Evolutionary conservation across 2,888 invertebrate species (phyloP).

Genomic region (Drosophila silvestris): DNA sequence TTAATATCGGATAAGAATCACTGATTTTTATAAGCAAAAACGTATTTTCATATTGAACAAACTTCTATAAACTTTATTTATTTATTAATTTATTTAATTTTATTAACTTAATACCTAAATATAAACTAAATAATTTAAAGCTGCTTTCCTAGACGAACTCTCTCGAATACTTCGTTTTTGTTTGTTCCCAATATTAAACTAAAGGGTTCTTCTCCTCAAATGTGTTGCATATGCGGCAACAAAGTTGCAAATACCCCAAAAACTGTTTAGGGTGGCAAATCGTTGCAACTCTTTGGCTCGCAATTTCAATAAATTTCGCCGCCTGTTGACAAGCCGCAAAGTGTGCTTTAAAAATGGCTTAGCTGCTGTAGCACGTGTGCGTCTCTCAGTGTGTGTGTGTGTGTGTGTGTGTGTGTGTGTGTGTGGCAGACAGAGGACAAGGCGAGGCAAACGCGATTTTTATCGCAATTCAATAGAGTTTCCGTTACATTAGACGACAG

Average conservation of each 20-base stretch:
- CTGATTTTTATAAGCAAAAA: background rate
- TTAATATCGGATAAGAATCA: background rate
- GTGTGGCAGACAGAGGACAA: conserved; percentile 44
- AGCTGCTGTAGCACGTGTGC: conserved; percentile 35
- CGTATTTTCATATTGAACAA: background rate
- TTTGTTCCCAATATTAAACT: background rate
- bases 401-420: conserved; percentile 22
- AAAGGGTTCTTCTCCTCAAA: background rate
- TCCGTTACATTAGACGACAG: conserved; percentile 76
- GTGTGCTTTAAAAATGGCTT: conserved; percentile 75
- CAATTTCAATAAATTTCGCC: conserved; percentile 77
- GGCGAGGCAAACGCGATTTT: conserved; percentile 82
- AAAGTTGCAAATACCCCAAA: background rate
- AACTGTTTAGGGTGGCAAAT: conserved; percentile 12
- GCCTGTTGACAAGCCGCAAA: conserved; percentile 83
- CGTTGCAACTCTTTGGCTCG: conserved; percentile 77
- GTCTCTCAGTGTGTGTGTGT: background rate
- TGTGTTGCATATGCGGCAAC: background rate
- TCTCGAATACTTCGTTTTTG: background rate
- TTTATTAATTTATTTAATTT: too few relatives aligned
- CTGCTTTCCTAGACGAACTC: background rate
- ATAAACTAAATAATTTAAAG: background rate
- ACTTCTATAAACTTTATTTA: too few relatives aligned
- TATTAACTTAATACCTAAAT: too few relatives aligned
- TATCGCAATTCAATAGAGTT: conserved; percentile 83